Conservation (phyloP, 2,797 vertebrate genomes). For the Tragelaphus oryx region DNA sequence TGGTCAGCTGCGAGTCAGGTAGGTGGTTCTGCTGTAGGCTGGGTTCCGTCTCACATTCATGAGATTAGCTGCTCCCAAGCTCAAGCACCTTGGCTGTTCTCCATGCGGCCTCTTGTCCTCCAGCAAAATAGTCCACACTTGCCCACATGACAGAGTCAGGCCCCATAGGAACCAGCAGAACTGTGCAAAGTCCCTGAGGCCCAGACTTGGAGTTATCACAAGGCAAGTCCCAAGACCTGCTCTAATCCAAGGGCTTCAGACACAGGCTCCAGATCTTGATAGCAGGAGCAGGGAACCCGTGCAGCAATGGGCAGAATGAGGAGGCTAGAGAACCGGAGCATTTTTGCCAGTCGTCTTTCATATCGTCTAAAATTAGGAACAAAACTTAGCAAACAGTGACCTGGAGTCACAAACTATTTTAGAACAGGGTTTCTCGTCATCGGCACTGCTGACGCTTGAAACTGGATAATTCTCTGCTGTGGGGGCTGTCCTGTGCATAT, state of each 20-base stretch:
- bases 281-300: background rate
- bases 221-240: background rate
- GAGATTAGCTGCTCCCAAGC: too few relatives aligned
- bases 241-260: background rate
- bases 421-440: background rate
- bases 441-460: rapidly evolving
- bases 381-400: background rate
- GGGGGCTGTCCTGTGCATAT: rapidly evolving
- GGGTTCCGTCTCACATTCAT: background rate
- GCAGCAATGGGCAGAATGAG: rapidly evolving
- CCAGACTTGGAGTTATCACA: background rate
- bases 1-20: background rate
- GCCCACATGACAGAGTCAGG: background rate
- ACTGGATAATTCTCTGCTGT: background rate
- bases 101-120: background rate
- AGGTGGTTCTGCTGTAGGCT: background rate
- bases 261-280: rapidly evolving
- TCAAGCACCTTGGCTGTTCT: background rate
- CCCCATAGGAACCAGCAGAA: background rate
- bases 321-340: background rate
- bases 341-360: background rate
- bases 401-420: background rate
- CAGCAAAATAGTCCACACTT: background rate
- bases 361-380: background rate
- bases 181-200: background rate